Conservation (phyloP, 2,888 invertebrate species). For the Eumerus sabulonum region DNA sequence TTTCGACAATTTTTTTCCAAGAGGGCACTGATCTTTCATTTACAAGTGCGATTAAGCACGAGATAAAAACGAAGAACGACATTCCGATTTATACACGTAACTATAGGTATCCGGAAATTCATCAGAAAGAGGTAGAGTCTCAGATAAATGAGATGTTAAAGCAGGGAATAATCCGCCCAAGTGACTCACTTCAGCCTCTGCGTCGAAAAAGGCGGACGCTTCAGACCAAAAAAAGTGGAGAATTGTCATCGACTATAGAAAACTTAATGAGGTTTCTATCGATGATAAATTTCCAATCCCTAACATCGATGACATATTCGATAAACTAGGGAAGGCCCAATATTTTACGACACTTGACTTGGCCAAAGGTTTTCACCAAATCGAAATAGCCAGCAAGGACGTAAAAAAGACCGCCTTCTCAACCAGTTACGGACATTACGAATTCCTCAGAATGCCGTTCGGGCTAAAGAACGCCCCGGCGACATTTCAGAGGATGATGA, state of each 20-base stretch:
- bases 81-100: constrained; percentile 27
- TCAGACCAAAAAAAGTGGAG: constrained; percentile 63
- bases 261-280: constrained; percentile 58
- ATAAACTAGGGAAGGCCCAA: constrained; percentile 53
- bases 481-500: neutral
- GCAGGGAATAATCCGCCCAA: constrained; percentile 30
- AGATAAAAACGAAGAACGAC: constrained; percentile 37
- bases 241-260: constrained; percentile 62
- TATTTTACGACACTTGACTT: constrained; percentile 62
- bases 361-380: constrained; percentile 61
- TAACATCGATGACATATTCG: constrained; percentile 56
- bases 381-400: constrained; percentile 47
- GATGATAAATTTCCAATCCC: constrained; percentile 62
- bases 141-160: constrained; percentile 43
- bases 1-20: constrained; percentile 17
- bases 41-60: constrained; percentile 49
- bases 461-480: constrained; percentile 4
- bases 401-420: constrained; percentile 60
- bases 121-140: constrained; percentile 24
- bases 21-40: constrained; percentile 35
- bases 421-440: constrained; percentile 46
- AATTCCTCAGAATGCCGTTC: constrained; percentile 2
- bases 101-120: constrained; percentile 52
- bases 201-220: constrained; percentile 57
- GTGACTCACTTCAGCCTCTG: constrained; percentile 57